A percentile compares a stretch with the other conserved stretches of the same genome.
These are phyloP conservation scores for Hypercompe scribonia DNA, from an alignment of 2,888 invertebrate species.

Conservation along the genomic window DNA sequence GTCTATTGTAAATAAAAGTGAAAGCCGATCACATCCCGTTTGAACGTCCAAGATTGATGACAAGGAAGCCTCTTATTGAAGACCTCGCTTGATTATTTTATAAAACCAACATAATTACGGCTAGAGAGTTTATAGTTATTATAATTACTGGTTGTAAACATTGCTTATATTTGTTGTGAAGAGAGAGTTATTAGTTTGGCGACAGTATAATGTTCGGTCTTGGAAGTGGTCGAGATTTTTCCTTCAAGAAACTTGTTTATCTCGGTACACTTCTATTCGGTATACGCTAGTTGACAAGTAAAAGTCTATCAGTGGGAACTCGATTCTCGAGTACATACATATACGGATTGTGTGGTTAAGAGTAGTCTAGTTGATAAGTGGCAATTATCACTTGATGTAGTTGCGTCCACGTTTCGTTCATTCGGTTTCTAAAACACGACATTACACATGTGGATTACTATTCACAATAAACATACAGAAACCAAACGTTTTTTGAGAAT, in stretches of 20 bases:
- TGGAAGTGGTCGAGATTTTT: slow-evolving; percentile 13
- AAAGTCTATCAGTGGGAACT: slow-evolving; percentile 16
- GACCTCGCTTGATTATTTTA: slow-evolving; percentile 48
- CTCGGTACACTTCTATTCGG: slow-evolving; percentile 12
- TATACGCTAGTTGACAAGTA: slow-evolving; percentile 21
- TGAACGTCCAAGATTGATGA: slow-evolving; percentile 54
- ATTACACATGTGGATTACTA: too few species aligned
- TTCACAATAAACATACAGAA: too few species aligned
- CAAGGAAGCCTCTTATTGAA: slow-evolving; percentile 56
- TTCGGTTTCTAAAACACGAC: not conserved
- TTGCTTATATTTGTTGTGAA: slow-evolving; percentile 14
- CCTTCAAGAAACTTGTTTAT: slow-evolving; percentile 17
- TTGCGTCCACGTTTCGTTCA: not conserved
- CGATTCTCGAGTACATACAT: not conserved
- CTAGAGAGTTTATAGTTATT: slow-evolving; percentile 46
- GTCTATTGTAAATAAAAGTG: slow-evolving; percentile 52
- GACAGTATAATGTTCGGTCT: slow-evolving; percentile 26
- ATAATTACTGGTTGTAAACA: slow-evolving; percentile 34
- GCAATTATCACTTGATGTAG: not conserved
- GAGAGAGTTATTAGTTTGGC: slow-evolving; percentile 22
- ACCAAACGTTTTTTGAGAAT: too few species aligned
- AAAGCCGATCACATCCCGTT: slow-evolving; percentile 49
- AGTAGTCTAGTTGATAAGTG: not conserved
- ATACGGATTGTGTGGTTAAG: not conserved
- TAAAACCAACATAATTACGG: slow-evolving; percentile 52